Conservation (phyloP, 2,113 vertebrate genomes). For the Hypomesus transpacificus region DNA sequence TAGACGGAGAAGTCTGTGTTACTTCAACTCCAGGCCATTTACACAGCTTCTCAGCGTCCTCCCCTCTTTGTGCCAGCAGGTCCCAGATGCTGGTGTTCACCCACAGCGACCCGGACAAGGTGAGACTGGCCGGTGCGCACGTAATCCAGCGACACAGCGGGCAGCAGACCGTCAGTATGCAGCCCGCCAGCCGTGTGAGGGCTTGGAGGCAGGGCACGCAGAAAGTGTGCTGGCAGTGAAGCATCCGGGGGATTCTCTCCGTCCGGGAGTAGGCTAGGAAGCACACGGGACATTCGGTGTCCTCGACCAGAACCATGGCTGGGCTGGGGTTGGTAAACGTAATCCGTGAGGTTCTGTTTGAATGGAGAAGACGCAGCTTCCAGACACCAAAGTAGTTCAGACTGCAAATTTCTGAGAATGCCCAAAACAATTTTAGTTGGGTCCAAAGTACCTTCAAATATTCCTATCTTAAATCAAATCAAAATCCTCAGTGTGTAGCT, state of each 20-base stretch:
- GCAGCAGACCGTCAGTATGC: slow-evolving; percentile 6
- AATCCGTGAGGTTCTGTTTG: no score
- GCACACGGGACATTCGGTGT: neutral
- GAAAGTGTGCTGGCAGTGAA: slow-evolving; percentile 6
- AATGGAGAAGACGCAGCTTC: no score
- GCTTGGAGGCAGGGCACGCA: neutral
- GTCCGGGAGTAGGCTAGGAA: neutral
- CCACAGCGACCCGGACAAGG: slow-evolving; percentile 18
- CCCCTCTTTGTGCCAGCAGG: neutral
- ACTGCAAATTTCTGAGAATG: no score
- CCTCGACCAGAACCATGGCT: neutral
- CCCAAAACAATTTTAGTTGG: neutral
- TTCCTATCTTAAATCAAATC: no score
- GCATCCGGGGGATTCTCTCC: neutral
- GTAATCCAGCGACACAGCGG: slow-evolving; percentile 31
- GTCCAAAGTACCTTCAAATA: no score
- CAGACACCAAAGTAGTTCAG: no score
- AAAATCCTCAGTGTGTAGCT: neutral
- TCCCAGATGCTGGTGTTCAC: slow-evolving; percentile 27
- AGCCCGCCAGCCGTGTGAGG: neutral
- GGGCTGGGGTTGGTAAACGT: neutral
- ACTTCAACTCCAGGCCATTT: neutral
- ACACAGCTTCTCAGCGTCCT: slow-evolving; percentile 1
- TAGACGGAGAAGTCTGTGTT: neutral
- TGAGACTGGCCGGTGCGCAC: neutral